Evolutionary conservation across 2,888 invertebrate genomes (phyloP).

Genomic region (Brachycybe producta): DNA sequence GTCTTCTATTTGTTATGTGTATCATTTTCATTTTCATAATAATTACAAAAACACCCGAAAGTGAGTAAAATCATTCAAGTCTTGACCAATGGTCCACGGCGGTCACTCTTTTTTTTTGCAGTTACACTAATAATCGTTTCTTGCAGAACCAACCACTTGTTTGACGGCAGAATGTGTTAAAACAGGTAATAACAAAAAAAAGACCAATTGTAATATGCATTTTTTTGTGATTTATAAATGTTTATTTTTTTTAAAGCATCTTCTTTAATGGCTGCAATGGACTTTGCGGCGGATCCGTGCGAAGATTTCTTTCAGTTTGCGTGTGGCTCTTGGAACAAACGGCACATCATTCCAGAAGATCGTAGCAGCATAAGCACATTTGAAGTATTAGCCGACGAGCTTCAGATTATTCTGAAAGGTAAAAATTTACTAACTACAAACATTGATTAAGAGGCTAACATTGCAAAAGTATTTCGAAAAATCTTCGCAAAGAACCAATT

Average conservation of each 20-base stretch:
- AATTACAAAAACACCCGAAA: too few relatives aligned
- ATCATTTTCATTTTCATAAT: too few relatives aligned
- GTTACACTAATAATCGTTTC: too few relatives aligned
- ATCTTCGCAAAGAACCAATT: too few relatives aligned
- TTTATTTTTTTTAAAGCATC: slow-evolving; percentile 65
- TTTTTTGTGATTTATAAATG: slow-evolving; percentile 30
- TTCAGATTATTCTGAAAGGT: slow-evolving; percentile 64
- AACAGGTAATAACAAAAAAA: slow-evolving; percentile 24
- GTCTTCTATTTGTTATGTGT: too few relatives aligned
- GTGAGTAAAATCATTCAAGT: too few relatives aligned
- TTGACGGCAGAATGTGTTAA: slow-evolving; percentile 27
- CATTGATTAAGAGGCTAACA: not conserved
- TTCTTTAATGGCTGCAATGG: too few relatives aligned
- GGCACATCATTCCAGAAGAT: slow-evolving; percentile 74
- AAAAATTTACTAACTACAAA: slow-evolving; percentile 15
- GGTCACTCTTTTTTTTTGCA: too few relatives aligned
- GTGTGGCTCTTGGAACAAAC: slow-evolving; percentile 75
- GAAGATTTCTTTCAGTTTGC: slow-evolving; percentile 74
- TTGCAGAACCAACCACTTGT: too few relatives aligned
- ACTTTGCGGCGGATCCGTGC: slow-evolving; percentile 60
- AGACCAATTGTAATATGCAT: too few relatives aligned
- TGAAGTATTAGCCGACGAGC: slow-evolving; percentile 68
- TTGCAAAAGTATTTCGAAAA: too few relatives aligned
- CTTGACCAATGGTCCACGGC: too few relatives aligned
- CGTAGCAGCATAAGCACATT: slow-evolving; percentile 70